Percentiles rank a stretch among this genome's conserved stretches.
These are phyloP conservation scores for Euphonia xanthogaster DNA, from an alignment of 2,797 vertebrate species.

Conservation along the genomic window DNA sequence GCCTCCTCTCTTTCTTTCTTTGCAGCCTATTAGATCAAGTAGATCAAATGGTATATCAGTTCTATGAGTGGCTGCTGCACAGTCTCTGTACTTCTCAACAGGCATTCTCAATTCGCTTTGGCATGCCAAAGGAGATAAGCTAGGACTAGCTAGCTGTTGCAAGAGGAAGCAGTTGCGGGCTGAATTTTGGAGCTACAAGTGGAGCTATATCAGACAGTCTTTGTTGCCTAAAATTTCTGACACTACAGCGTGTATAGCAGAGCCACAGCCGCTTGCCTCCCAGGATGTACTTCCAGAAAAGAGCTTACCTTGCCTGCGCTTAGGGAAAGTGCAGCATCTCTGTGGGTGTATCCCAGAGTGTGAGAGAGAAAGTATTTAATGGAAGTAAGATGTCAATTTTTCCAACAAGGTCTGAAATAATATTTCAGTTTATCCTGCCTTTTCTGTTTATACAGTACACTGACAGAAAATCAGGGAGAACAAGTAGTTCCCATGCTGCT, in stretches of 20 bases:
- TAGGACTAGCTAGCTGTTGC: background rate
- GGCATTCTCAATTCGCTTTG: background rate
- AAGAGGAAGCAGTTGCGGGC: background rate
- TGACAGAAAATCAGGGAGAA: background rate
- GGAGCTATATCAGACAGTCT: background rate
- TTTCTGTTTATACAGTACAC: background rate
- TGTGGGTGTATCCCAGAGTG: rapidly evolving
- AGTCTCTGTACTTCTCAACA: background rate
- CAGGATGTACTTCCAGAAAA: background rate
- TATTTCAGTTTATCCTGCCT: background rate
- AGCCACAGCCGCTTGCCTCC: background rate
- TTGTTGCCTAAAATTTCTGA: background rate
- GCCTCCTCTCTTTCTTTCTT: background rate
- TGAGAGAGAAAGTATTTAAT: background rate
- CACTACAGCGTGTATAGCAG: background rate
- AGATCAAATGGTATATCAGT: background rate
- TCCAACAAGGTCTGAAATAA: background rate
- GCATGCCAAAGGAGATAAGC: background rate
- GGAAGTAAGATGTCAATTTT: background rate
- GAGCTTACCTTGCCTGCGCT: background rate
- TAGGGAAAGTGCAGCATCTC: background rate
- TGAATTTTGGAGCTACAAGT: background rate
- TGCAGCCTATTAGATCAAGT: background rate
- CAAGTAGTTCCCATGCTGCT: background rate
- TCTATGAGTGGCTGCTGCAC: background rate